phyloP scores from a whole-genome alignment of 2,888 invertebrate species.

The Cantharis rustica region DNA sequence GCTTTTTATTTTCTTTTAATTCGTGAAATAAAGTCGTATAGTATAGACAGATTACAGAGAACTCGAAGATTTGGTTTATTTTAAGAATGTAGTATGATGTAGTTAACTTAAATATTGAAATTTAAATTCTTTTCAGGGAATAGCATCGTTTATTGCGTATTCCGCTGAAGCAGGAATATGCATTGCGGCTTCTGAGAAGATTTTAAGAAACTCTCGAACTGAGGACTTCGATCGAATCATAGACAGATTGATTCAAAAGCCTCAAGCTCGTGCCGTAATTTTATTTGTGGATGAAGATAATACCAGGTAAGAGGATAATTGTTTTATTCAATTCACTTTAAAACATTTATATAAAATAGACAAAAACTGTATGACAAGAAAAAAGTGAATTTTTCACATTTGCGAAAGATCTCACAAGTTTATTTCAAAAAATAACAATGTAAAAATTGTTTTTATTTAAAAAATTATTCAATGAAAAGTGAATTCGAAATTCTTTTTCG shows the following conservation, averaged over 20 bases:
- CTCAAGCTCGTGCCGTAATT: slow-evolving; percentile 68
- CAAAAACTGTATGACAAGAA: not conserved
- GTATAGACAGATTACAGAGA: not conserved
- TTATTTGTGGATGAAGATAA: slow-evolving; percentile 77
- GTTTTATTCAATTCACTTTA: not conserved
- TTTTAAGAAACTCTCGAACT: slow-evolving; percentile 61
- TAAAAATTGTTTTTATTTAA: too few relatives aligned
- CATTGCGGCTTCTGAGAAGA: slow-evolving; percentile 63
- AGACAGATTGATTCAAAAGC: slow-evolving; percentile 60
- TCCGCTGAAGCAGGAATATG: slow-evolving; percentile 59
- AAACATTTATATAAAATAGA: not conserved
- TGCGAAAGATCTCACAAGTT: not conserved
- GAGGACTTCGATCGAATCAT: slow-evolving; percentile 66
- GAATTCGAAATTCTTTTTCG: too few relatives aligned
- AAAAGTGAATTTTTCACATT: not conserved
- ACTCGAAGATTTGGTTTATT: not conserved
- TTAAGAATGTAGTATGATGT: not conserved
- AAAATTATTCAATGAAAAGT: too few relatives aligned
- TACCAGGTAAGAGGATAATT: slow-evolving; percentile 55
- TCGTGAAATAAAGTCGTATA: not conserved
- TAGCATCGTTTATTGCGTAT: slow-evolving; percentile 62
- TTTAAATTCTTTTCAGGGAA: slow-evolving; percentile 53
- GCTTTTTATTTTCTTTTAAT: not conserved
- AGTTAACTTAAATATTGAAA: not conserved
- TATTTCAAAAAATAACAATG: not conserved